These are phyloP conservation scores for Coluber constrictor DNA, from an alignment of 2,797 vertebrate genomes.

Conservation along the genomic window DNA sequence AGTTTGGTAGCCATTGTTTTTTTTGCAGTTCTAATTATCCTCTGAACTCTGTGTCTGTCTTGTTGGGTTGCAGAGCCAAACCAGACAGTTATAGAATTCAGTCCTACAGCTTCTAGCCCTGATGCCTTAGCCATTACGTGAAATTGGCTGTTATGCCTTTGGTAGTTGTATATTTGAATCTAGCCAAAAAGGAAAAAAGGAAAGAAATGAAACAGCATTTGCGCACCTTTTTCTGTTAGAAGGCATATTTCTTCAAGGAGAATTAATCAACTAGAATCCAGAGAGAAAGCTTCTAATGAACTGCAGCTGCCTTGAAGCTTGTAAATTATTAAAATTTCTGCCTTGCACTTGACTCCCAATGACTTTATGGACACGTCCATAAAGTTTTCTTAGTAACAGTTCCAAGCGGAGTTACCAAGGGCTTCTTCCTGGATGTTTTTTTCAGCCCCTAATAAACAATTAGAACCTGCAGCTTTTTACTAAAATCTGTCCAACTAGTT, in stretches of 20 bases:
- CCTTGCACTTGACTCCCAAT: not conserved
- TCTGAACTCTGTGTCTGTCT: too few species aligned
- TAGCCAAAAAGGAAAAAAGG: not conserved
- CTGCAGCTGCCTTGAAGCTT: not conserved
- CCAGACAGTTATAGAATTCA: not conserved
- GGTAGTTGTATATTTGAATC: not conserved
- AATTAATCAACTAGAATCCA: not conserved
- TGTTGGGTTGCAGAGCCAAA: too few species aligned
- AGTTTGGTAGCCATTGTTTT: too few species aligned
- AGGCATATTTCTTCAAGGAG: not conserved
- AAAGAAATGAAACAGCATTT: not conserved
- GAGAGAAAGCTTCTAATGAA: not conserved
- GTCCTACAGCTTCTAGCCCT: not conserved
- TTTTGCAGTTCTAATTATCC: too few species aligned
- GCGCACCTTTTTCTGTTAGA: not conserved
- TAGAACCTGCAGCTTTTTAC: not conserved
- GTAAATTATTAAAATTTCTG: not conserved
- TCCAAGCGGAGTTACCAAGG: not conserved
- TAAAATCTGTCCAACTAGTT: not conserved
- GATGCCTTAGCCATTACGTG: not conserved
- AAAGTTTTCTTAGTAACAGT: not conserved
- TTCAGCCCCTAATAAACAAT: not conserved
- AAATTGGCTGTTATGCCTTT: not conserved
- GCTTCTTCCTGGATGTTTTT: not conserved
- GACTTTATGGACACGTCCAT: not conserved